Conservation (phyloP, 2,113 vertebrate species). For the Antechinus flavipes region DNA sequence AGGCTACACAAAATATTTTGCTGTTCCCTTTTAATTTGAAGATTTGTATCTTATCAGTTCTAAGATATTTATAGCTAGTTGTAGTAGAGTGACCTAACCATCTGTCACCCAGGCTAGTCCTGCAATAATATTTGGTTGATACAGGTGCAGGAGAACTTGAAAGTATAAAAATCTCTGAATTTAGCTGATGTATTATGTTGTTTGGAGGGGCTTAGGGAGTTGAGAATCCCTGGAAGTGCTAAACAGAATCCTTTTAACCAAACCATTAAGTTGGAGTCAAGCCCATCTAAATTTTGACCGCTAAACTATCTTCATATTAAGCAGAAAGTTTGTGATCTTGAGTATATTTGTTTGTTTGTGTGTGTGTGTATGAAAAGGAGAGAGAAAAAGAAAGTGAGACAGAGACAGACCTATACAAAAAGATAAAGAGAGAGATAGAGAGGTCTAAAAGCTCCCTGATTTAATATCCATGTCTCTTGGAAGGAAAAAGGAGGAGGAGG, state of each 20-base stretch:
- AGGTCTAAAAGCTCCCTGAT: background rate
- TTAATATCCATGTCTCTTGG: background rate
- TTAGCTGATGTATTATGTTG: constrained; percentile 45
- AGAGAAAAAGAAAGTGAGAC: background rate
- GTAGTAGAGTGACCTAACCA: constrained; percentile 60
- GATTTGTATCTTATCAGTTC: constrained; percentile 56
- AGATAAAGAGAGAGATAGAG: background rate
- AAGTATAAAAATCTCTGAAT: constrained; percentile 38
- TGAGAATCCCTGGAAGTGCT: background rate
- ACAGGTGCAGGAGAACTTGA: background rate
- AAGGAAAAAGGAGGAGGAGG: background rate
- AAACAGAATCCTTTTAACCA: background rate
- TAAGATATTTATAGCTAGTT: constrained; percentile 66
- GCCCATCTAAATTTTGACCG: background rate
- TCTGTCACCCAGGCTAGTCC: constrained; percentile 44
- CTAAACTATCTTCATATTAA: background rate
- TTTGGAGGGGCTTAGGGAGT: constrained; percentile 8
- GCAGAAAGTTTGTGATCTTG: background rate
- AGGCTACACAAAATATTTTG: constrained; percentile 61
- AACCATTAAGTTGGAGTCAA: constrained; percentile 1
- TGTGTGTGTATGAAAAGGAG: too few species aligned
- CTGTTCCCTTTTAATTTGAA: constrained; percentile 56
- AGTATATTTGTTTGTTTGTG: background rate
- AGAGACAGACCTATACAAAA: background rate
- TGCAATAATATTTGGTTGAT: constrained; percentile 40